A percentile compares a stretch with the other conserved stretches of the same genome.
Evolutionary conservation across 2,113 vertebrate genomes (phyloP).

Genomic region (Calidris pugnax): DNA sequence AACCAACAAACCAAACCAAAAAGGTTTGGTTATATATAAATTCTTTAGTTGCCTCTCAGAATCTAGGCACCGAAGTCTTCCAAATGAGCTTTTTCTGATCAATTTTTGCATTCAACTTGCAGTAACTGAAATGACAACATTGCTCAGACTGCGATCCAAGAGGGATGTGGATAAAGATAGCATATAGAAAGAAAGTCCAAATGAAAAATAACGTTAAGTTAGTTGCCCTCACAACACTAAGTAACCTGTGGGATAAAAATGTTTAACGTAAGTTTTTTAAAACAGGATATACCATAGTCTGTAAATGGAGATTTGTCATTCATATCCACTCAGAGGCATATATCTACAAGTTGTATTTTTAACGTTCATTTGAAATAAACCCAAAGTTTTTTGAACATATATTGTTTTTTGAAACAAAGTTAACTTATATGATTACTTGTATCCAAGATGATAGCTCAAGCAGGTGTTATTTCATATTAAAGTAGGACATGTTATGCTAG

Average conservation of each 20-base stretch:
- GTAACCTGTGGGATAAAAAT: neutral
- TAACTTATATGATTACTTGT: neutral
- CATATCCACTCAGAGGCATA: neutral
- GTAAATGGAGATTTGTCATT: neutral
- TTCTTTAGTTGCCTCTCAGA: neutral
- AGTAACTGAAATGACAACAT: slow-evolving; percentile 4
- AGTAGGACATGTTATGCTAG: neutral
- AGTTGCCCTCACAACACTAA: neutral
- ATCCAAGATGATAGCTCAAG: neutral
- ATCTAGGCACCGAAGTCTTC: neutral
- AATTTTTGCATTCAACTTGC: slow-evolving; percentile 9
- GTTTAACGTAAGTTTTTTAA: neutral
- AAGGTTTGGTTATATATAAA: neutral
- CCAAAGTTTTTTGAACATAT: neutral
- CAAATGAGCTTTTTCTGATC: neutral
- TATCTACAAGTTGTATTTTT: neutral
- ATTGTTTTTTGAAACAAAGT: neutral
- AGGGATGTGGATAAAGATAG: slow-evolving; percentile 11
- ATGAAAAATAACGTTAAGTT: slow-evolving; percentile 5
- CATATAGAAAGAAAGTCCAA: neutral
- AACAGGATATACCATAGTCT: neutral
- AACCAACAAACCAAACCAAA: neutral
- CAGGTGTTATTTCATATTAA: neutral
- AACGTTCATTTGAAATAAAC: neutral
- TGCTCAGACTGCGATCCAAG: neutral